Evolutionary conservation across 2,113 vertebrate genomes (phyloP).

Genomic region (Puntigrus tetrazona): DNA sequence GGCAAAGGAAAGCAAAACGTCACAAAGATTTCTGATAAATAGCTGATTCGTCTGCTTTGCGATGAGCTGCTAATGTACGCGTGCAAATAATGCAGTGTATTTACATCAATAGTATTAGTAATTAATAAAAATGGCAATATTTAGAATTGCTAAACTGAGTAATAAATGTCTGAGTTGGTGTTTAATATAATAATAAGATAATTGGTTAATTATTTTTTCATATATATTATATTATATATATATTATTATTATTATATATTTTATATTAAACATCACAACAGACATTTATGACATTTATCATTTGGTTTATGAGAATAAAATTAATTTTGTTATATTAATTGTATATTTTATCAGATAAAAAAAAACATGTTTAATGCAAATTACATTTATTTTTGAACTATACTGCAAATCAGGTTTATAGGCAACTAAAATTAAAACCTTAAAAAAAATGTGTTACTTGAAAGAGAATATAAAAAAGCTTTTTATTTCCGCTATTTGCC

Average conservation of each 20-base stretch:
- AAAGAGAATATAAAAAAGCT: too few species aligned
- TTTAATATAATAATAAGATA: neutral
- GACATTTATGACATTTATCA: neutral
- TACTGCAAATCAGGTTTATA: neutral
- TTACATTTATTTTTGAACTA: neutral
- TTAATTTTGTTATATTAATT: neutral
- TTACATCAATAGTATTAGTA: neutral
- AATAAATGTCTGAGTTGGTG: neutral
- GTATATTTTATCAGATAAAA: neutral
- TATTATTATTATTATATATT: too few species aligned
- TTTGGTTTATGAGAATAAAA: neutral
- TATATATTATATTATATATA: too few species aligned
- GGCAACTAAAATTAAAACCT: too few species aligned
- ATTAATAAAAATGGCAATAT: neutral
- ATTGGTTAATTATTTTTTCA: too few species aligned
- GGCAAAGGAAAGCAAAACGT: neutral
- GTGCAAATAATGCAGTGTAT: neutral
- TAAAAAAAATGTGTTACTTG: too few species aligned
- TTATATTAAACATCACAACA: neutral
- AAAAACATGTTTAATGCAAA: neutral
- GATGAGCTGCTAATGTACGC: too few species aligned
- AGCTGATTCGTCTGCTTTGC: neutral
- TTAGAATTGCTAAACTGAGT: neutral
- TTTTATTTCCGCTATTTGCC: too few species aligned
- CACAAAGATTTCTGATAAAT: neutral